Evolutionary conservation across 2,797 vertebrate genomes (phyloP).

Genomic region (Botia almorhae): DNA sequence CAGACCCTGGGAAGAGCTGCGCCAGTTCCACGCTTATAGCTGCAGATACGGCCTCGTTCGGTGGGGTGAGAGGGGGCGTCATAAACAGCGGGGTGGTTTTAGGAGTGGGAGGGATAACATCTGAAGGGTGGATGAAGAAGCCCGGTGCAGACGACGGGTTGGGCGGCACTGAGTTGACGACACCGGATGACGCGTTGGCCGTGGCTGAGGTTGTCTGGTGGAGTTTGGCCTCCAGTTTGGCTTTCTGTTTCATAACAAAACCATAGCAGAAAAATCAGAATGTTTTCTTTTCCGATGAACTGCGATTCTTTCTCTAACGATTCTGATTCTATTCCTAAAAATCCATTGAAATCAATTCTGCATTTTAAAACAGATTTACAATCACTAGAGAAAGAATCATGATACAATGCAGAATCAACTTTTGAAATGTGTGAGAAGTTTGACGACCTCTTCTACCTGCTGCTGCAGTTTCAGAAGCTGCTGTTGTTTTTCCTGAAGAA

Average conservation of each 20-base stretch:
- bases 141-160: constrained; percentile 91
- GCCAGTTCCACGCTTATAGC: constrained; percentile 96
- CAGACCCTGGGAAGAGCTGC: constrained; percentile 94
- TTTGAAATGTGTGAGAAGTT: neutral
- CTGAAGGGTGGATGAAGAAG: constrained; percentile 98
- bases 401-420: neutral
- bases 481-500: constrained; percentile 99
- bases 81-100: constrained; percentile 99
- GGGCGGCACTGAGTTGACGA: constrained; percentile 95
- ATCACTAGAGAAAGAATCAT: too few species aligned
- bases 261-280: neutral
- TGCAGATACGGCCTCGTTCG: constrained; percentile 95
- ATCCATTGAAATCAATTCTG: too few species aligned
- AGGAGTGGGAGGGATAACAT: constrained; percentile 97
- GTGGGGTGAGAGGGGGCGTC: constrained; percentile 97
- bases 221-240: constrained; percentile 97
- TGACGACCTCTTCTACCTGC: constrained; percentile 82
- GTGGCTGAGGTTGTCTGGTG: constrained; percentile 96
- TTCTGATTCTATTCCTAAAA: too few species aligned
- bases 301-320: too few species aligned
- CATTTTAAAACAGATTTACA: too few species aligned
- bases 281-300: neutral
- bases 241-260: constrained; percentile 82
- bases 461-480: constrained; percentile 99
- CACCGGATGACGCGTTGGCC: constrained; percentile 84